Percentiles rank a stretch among this genome's conserved stretches.
Evolutionary conservation across 2,888 invertebrate species (phyloP).

Genomic region (Eupithecia pulchellata): DNA sequence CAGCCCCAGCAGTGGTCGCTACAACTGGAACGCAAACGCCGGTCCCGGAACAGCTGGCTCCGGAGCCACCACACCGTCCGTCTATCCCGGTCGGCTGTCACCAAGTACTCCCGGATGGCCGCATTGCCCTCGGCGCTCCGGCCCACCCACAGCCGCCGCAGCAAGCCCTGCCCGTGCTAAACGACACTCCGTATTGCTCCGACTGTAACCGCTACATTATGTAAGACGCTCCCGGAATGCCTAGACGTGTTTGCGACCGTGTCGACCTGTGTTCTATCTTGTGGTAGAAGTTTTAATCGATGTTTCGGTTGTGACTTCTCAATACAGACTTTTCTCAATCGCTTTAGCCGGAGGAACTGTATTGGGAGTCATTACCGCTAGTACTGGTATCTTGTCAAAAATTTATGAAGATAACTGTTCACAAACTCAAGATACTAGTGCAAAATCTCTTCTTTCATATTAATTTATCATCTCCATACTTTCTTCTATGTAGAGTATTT

Average conservation of each 20-base stretch:
- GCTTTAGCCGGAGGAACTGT: slow-evolving; percentile 43
- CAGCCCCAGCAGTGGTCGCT: slow-evolving; percentile 57
- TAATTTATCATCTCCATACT: slow-evolving; percentile 35
- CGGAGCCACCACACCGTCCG: slow-evolving; percentile 74
- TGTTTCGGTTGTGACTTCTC: slow-evolving; percentile 59
- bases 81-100: slow-evolving; percentile 85
- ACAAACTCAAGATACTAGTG: slow-evolving; percentile 54
- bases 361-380: slow-evolving; percentile 46
- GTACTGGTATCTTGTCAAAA: slow-evolving; percentile 35
- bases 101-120: slow-evolving; percentile 81
- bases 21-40: slow-evolving; percentile 75
- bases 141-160: slow-evolving; percentile 59
- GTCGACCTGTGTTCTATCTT: slow-evolving; percentile 79
- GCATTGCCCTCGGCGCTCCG: slow-evolving; percentile 77
- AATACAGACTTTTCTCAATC: slow-evolving; percentile 22
- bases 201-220: slow-evolving; percentile 95
- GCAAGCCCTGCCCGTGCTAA: slow-evolving; percentile 75
- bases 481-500: slow-evolving; percentile 57
- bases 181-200: slow-evolving; percentile 89
- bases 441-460: slow-evolving; percentile 45
- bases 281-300: slow-evolving; percentile 67
- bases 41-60: slow-evolving; percentile 58
- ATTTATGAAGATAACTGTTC: slow-evolving; percentile 18
- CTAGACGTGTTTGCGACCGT: slow-evolving; percentile 84
- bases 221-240: slow-evolving; percentile 88